Conservation (phyloP, 2,113 vertebrate genomes). For the Laterallus jamaicensis region DNA sequence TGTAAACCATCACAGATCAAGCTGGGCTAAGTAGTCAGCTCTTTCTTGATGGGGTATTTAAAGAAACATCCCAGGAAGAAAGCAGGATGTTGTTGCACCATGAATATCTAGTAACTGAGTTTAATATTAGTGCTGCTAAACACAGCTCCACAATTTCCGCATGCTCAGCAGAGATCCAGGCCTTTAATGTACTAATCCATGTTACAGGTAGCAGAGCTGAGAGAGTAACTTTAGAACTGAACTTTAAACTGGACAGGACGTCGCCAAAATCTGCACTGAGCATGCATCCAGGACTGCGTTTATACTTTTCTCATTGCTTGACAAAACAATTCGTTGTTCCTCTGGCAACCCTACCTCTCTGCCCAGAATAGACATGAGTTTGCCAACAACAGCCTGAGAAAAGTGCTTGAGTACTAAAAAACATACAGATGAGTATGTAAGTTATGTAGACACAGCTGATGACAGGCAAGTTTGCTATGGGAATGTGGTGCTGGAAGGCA, state of each 20-base stretch:
- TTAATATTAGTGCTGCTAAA: background rate
- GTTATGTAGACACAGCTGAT: background rate
- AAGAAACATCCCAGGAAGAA: background rate
- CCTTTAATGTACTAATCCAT: fast-evolving
- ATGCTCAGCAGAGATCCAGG: background rate
- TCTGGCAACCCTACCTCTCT: background rate
- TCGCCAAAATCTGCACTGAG: background rate
- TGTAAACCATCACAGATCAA: background rate
- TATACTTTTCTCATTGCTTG: background rate
- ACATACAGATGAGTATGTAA: background rate
- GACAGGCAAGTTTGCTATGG: background rate
- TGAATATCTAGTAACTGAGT: background rate
- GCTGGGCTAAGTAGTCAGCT: background rate
- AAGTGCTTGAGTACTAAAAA: background rate
- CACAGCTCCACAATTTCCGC: background rate
- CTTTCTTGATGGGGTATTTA: background rate
- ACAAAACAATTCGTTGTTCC: background rate
- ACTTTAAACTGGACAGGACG: background rate
- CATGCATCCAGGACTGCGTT: background rate
- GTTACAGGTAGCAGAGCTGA: background rate
- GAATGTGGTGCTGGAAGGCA: background rate
- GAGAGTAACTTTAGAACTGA: background rate
- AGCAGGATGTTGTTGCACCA: background rate
- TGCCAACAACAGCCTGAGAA: background rate
- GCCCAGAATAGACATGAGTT: background rate